Base-by-base conservation (phyloP, 2,888 invertebrate genomes). In the Heliothis peltigera region DNA sequence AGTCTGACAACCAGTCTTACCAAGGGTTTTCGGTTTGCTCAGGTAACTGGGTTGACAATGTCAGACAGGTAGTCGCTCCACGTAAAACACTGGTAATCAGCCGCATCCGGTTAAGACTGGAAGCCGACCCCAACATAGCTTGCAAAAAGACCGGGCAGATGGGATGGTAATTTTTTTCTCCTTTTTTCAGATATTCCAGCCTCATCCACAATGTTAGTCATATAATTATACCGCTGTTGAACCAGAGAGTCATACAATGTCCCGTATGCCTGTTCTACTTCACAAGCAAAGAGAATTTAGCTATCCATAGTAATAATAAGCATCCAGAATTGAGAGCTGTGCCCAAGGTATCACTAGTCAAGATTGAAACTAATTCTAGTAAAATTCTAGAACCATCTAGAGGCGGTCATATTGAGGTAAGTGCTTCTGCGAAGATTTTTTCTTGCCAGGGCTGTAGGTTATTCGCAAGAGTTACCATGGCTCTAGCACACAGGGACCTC, bases 141-240 rank as follows among this genome's bases (percentile, higher is more conserved):
- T n/a, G n/a, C n/a, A n/a, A n/a, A n/a, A n/a, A n/a, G n/a, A n/a
- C n/a, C n/a, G n/a, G n/a, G n/a, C n/a, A n/a, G n/a, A n/a, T n/a
- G n/a, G n/a, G n/a, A n/a, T n/a, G n/a, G n/a, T 7, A 12, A 0
- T n/a, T 12, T 28, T 28, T 15, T 17, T 72, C 65, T 70, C 61
- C 7, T 15, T 76, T 17, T 15, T 70, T 70, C 87, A 91, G 91
- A 61, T 88, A 82, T 32, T 61, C 71, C 7, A 74, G 77, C 3
- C 28, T 87, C 15, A 69, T 86, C 1, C 91, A 91, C 64, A 89
- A 84, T 0, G 75, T 84, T 0, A 80, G 59, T 1, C 91, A 91
- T 44, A 89, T 91, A 22, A 88, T 88, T 5, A 88, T 91, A 57
- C 90, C 91, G 0, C 60, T 91, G 0, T 19, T 85, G 0, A 87